Percentiles rank a stretch among this genome's conserved stretches.
Evolutionary conservation across 2,888 invertebrate species (phyloP).

Genomic region (Rhingia campestris): DNA sequence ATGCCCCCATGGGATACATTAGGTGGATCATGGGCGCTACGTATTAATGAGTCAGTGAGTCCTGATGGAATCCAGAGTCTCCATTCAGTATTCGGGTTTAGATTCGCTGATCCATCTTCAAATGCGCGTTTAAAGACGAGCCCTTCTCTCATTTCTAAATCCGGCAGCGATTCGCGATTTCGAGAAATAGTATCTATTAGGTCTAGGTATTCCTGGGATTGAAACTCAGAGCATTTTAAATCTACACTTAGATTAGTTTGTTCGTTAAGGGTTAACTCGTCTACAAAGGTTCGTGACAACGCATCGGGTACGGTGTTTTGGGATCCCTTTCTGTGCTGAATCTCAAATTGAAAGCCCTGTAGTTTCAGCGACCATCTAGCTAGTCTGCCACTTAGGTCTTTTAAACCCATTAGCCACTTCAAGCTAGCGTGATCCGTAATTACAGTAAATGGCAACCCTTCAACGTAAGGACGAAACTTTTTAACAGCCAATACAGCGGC

Average conservation of each 20-base stretch:
- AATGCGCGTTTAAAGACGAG: no score
- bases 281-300: constrained; percentile 53
- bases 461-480: constrained; percentile 18
- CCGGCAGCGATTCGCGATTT: no score
- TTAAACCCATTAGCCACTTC: background rate
- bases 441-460: constrained; percentile 10
- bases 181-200: no score
- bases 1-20: constrained; percentile 40
- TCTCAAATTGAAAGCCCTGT: constrained; percentile 67
- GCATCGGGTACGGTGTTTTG: constrained; percentile 75
- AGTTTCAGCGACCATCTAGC: constrained; percentile 74
- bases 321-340: constrained; percentile 50
- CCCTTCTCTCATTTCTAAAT: no score
- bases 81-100: no score
- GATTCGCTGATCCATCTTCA: no score
- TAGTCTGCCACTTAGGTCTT: constrained; percentile 48
- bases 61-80: constrained; percentile 14
- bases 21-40: background rate
- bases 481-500: constrained; percentile 9
- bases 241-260: background rate
- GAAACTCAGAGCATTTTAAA: constrained; percentile 6
- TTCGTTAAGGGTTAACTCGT: background rate
- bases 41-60: constrained; percentile 14
- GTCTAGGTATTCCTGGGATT: constrained; percentile 5
- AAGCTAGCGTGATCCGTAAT: constrained; percentile 16